Base-by-base conservation (phyloP, 2,797 vertebrate species). In the Pipistrellus kuhlii region DNA sequence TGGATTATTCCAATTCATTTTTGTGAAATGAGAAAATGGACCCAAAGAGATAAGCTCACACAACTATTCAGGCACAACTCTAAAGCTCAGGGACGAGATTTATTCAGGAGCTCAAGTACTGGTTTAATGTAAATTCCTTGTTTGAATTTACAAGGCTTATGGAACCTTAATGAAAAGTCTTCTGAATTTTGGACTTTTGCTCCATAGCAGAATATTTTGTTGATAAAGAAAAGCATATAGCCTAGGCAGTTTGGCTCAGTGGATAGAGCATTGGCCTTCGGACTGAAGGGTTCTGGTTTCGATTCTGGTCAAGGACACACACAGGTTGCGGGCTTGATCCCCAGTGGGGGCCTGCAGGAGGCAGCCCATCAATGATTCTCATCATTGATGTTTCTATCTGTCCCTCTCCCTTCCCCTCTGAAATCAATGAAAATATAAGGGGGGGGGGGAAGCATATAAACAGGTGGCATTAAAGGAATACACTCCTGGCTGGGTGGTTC, bases 21-120 rank as follows among this genome's bases (percentile, higher is more conserved):
- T 82, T 90, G 75, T 93, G 69, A 85, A 88, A 32, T 75, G 59
- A 87, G 72, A 78, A 83, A 85, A 44, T 15, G 18, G n/a, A 41
- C 51, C 20, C 30, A 77, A 66, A 77, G 69, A 94, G 35, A 71
- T 1, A 32, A 53, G 66, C 15, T 78, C 5, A 32, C 5, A 8
- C 10, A 69, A 23, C 64, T 84, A 62, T 88, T 14, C 8, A 32
- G 73, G 15, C n/a, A 73, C 30, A 87, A 12, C 32, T 69, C 32
- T n/a, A 75, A 78, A 84, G 32, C 51, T 94, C 17, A 78, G 17
- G 35, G 27, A 41, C 27, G 35, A n/a, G 25, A 21, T 78, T 83
- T 27, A n/a, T 15, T 78, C 5, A 23, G 77, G 32, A 44, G 4
- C 25, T 6, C 30, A 66, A 71, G 69, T 77, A 66, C 32, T 86